A percentile compares a stretch with the other conserved stretches of the same genome.
These are phyloP conservation scores for Chiridota heheva DNA, from an alignment of 35 echinoderm and acorn worm species.

Conservation along the genomic window DNA sequence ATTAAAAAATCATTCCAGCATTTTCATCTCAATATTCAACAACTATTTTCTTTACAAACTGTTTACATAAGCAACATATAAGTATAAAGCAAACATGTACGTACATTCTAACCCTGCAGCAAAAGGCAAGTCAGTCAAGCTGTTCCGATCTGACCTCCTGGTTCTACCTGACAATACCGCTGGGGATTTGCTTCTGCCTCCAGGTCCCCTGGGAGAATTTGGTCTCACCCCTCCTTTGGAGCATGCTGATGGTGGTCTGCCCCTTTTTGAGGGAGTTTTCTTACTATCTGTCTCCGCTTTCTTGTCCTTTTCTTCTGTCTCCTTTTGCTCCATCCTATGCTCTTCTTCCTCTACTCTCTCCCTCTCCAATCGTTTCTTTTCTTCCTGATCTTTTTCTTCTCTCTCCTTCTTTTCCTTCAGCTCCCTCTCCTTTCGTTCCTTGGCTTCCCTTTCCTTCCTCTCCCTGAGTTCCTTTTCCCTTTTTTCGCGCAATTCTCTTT, in stretches of 20 bases:
- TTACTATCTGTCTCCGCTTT: constrained; percentile 19
- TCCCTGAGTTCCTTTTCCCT: constrained; percentile 25
- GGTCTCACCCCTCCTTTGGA: constrained; percentile 19
- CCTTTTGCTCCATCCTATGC: constrained; percentile 2
- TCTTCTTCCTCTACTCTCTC: constrained; percentile 34
- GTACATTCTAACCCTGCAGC: constrained; percentile 82
- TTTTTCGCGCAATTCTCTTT: constrained; percentile 1
- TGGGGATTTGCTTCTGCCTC: constrained; percentile 44
- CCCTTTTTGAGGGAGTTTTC: constrained; percentile 55
- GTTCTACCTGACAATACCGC: constrained; percentile 40
- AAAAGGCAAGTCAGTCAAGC: constrained; percentile 88
- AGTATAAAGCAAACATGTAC: background rate
- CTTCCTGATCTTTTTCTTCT: constrained; percentile 18
- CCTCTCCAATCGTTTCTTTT: constrained; percentile 29
- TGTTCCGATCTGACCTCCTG: constrained; percentile 90
- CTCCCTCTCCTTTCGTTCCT: constrained; percentile 28
- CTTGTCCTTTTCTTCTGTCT: constrained; percentile 5
- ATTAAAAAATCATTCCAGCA: too few species aligned
- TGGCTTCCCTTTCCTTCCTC: constrained; percentile 30
- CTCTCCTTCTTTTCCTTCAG: constrained; percentile 23
- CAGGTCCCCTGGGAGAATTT: constrained; percentile 18
- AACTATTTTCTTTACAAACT: too few species aligned
- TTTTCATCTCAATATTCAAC: too few species aligned
- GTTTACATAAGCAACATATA: too few species aligned
- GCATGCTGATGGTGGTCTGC: constrained; percentile 57